Evolutionary conservation across 2,888 invertebrate genomes (phyloP), one percentile per base, ranked within the genome.

Genomic region (Aphodius sticticus): DNA sequence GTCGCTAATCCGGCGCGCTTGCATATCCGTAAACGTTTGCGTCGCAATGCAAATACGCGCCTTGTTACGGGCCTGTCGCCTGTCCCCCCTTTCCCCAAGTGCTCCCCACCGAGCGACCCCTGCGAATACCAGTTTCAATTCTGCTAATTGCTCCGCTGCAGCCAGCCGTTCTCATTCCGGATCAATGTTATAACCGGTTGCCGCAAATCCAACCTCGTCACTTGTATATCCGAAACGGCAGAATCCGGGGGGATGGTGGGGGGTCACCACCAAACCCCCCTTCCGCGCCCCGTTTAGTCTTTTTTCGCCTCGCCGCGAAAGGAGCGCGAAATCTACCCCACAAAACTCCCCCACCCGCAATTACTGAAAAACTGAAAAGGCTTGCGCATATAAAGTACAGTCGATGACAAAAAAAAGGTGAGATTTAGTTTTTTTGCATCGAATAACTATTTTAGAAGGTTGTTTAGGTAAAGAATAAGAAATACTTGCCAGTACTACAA

Each of bases 111-210:
- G 9, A 53, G 12, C 53, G 53, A 53, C 53, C 53, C 53, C 53
- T 7, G 53, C 53, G 74, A 74, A 74, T 74, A 74, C 81, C 81
- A 82, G 82, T 83, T 84, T 83, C 84, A 83, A 84, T 84, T 84
- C 84, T 83, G 83, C 84, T 84, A 84, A 84, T 84, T 84, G 84
- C 84, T 83, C 83, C 82, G 81, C 82, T 82, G 82, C 84, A 83
- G 83, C 83, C 81, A 81, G 74, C 26, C 36, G 74, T 53, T 53
- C 82, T 81, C 82, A 81, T 81, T 82, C 82, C 82, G 82, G 83
- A 82, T 83, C 83, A 83, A 82, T 82, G 83, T 83, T 83, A 82
- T 82, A 82, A 53, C 53, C 82, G 80, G 82, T 82, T 80, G 80
- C 81, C 83, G 82, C 82, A 82, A 26, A 82, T 82, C 81, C 83